Conservation (phyloP, 2,888 invertebrate species). For the Anarsia innoxiella region DNA sequence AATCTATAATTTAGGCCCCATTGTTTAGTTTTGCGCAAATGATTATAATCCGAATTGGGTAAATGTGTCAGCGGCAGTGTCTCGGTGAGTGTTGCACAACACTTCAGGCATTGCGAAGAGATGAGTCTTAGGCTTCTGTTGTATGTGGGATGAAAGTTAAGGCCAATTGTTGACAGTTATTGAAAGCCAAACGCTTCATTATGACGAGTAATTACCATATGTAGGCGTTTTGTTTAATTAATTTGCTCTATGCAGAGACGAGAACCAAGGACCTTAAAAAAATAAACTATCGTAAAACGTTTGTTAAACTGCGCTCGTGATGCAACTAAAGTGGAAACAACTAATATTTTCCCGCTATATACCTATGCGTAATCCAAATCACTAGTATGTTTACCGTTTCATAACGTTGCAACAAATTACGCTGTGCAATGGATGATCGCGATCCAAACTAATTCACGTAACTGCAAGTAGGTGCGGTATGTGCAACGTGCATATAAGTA, state of each 20-base stretch:
- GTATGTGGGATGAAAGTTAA: constrained; percentile 60
- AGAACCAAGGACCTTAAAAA: no score
- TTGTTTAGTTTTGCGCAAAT: constrained; percentile 53
- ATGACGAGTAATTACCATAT: constrained; percentile 42
- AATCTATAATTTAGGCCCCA: no score
- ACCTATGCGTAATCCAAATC: constrained; percentile 8
- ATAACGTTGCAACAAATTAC: constrained; percentile 36
- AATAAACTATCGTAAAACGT: no score
- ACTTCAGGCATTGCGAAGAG: constrained; percentile 47
- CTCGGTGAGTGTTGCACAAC: constrained; percentile 51
- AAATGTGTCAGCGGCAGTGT: constrained; percentile 53
- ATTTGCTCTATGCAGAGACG: no score
- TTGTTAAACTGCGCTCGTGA: neutral
- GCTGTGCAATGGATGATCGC: constrained; percentile 37
- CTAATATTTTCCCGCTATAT: neutral
- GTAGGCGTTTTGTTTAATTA: constrained; percentile 33
- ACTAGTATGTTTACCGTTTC: constrained; percentile 23
- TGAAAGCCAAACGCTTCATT: constrained; percentile 45
- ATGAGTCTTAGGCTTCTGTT: constrained; percentile 45
- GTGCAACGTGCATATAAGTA: no score
- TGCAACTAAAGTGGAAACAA: neutral
- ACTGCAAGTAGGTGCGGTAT: constrained; percentile 13
- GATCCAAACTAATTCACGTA: constrained; percentile 38
- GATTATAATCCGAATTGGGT: constrained; percentile 56
- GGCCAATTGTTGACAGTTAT: constrained; percentile 56